Conservation (phyloP, 2,797 vertebrate genomes). For the Anolis apletophallus region DNA sequence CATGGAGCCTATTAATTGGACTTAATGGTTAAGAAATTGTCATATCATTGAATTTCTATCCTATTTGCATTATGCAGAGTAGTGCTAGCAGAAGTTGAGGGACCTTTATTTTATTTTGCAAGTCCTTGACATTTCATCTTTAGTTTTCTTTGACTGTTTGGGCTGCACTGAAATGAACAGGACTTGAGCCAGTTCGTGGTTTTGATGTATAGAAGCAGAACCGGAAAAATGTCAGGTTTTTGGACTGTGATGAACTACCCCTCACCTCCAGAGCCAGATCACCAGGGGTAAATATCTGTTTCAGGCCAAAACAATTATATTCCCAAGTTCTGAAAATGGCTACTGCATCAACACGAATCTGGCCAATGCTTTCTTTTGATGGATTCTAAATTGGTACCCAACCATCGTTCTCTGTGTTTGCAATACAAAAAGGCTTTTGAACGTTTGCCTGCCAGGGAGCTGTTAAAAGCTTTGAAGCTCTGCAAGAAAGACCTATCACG, state of each 20-base stretch:
- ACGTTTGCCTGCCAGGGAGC: background rate
- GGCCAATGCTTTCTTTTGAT: too few species aligned
- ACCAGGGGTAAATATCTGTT: background rate
- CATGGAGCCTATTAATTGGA: background rate
- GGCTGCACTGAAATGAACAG: background rate
- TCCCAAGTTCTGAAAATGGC: background rate
- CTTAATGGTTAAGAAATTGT: background rate
- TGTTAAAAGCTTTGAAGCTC: background rate
- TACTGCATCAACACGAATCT: too few species aligned
- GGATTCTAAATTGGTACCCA: too few species aligned
- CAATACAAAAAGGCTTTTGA: background rate
- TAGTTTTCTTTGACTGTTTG: background rate
- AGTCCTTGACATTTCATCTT: background rate
- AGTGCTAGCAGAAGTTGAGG: background rate
- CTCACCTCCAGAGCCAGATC: too few species aligned
- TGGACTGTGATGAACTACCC: too few species aligned
- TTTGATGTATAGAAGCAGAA: too few species aligned
- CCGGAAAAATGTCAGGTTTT: too few species aligned
- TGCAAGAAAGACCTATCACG: background rate
- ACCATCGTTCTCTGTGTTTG: too few species aligned
- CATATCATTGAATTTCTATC: background rate
- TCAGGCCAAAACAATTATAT: background rate
- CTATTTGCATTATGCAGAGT: background rate
- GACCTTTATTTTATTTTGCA: background rate
- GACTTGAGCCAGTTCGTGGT: too few species aligned